A percentile compares a stretch with the other conserved stretches of the same genome.
Evolutionary conservation across 2,113 vertebrate genomes (phyloP).

Genomic region (Chaetodon auriga): DNA sequence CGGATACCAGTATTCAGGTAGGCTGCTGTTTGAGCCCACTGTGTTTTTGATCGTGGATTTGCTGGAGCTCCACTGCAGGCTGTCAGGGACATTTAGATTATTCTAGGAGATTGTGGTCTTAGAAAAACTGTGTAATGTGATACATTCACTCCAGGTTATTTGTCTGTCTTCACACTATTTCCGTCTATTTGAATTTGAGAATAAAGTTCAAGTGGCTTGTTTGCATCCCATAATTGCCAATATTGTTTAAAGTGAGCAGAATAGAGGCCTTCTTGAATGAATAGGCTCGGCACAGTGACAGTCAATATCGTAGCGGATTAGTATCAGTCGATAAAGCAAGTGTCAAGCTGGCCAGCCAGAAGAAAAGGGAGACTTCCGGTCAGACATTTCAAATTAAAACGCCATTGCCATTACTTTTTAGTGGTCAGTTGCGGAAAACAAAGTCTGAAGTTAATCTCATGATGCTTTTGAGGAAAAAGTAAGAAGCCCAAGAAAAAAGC

Average conservation of each 20-base stretch:
- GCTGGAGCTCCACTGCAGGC: constrained; percentile 6
- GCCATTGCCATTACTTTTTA: neutral
- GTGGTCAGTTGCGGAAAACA: neutral
- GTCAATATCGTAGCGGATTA: constrained; percentile 68
- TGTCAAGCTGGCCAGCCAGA: constrained; percentile 19
- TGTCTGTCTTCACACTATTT: neutral
- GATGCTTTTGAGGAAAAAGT: neutral
- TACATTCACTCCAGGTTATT: neutral
- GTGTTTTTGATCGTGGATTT: constrained; percentile 23
- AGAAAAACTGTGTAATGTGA: neutral
- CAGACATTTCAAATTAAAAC: constrained; percentile 64
- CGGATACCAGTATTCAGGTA: constrained; percentile 72
- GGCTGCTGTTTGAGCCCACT: constrained; percentile 6
- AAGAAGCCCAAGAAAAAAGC: neutral
- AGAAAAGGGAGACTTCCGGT: constrained; percentile 59
- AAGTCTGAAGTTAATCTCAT: neutral
- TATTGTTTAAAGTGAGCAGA: neutral
- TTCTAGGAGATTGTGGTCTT: neutral
- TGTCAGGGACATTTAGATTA: neutral
- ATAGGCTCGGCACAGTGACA: neutral
- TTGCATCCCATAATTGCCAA: neutral
- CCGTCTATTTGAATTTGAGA: neutral
- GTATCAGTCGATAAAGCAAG: constrained; percentile 40
- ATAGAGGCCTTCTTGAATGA: constrained; percentile 24
- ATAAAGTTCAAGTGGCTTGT: neutral